These are phyloP conservation scores for Conops quadrifasciatus DNA, from an alignment of 2,888 invertebrate species.

Conservation along the genomic window DNA sequence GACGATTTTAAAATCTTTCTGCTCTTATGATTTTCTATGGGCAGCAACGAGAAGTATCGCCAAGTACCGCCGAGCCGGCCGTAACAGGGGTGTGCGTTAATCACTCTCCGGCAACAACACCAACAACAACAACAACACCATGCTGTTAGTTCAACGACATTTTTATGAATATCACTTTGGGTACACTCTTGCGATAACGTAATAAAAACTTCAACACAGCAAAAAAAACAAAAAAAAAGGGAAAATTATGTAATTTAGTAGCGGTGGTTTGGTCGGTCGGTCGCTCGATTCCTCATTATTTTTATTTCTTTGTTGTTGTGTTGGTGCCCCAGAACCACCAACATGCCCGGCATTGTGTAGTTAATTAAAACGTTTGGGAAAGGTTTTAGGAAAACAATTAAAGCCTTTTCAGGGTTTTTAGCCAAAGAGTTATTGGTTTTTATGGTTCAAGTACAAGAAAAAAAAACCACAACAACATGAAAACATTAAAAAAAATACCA, in stretches of 20 bases:
- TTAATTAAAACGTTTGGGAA: slow-evolving; percentile 5
- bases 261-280: background rate
- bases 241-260: slow-evolving; percentile 17
- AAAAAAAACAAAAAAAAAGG: background rate
- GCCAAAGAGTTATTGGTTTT: too few relatives aligned
- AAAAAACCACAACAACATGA: too few relatives aligned
- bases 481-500: too few relatives aligned
- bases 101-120: background rate
- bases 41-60: background rate
- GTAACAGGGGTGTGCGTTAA: background rate
- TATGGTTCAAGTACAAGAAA: too few relatives aligned
- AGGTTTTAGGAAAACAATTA: too few relatives aligned
- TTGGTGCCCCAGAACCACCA: too few relatives aligned
- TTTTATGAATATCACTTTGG: slow-evolving; percentile 17
- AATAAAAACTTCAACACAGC: slow-evolving; percentile 18
- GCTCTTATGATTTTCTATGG: slow-evolving; percentile 9
- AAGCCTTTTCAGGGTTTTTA: too few relatives aligned
- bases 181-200: slow-evolving; percentile 13
- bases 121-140: background rate
- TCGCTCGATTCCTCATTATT: too few relatives aligned
- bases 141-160: slow-evolving; percentile 32
- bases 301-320: too few relatives aligned
- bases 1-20: background rate
- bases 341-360: background rate
- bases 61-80: background rate